A percentile compares a stretch with the other conserved stretches of the same genome.
These are phyloP conservation scores for Lagocephalus sceleratus DNA, from an alignment of 2,797 vertebrate species.

Conservation along the genomic window DNA sequence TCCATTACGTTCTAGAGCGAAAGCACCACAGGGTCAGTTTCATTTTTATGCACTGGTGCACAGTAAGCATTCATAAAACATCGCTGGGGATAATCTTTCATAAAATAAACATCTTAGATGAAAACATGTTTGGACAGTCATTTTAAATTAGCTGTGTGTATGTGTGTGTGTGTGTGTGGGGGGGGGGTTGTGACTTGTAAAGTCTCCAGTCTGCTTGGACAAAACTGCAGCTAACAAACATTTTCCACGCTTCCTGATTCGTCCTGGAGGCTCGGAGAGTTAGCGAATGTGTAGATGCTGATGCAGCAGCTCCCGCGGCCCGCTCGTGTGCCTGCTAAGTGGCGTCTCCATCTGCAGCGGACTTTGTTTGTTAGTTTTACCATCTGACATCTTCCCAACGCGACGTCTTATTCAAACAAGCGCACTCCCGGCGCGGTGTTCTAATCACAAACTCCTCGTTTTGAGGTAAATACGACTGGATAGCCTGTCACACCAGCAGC, in stretches of 20 bases:
- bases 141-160: background rate
- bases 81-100: background rate
- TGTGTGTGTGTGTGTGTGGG: no score
- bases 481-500: constrained; percentile 47
- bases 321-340: constrained; percentile 27
- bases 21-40: background rate
- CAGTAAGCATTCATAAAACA: background rate
- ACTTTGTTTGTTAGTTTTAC: constrained; percentile 72
- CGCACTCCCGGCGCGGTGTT: constrained; percentile 44
- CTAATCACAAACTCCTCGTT: constrained; percentile 59
- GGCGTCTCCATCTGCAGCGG: constrained; percentile 49
- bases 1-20: background rate
- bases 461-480: constrained; percentile 62
- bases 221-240: constrained; percentile 37
- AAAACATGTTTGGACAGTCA: background rate
- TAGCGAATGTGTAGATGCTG: constrained; percentile 28
- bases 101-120: background rate
- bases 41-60: no score
- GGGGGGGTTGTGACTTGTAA: background rate
- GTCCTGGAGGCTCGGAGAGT: constrained; percentile 5
- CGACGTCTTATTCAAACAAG: constrained; percentile 69
- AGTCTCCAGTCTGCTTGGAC: constrained; percentile 39
- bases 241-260: constrained; percentile 6
- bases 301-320: constrained; percentile 40
- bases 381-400: constrained; percentile 66